phyloP scores from a whole-genome alignment of 2,113 vertebrate species.

The Lampris megalopsis region DNA sequence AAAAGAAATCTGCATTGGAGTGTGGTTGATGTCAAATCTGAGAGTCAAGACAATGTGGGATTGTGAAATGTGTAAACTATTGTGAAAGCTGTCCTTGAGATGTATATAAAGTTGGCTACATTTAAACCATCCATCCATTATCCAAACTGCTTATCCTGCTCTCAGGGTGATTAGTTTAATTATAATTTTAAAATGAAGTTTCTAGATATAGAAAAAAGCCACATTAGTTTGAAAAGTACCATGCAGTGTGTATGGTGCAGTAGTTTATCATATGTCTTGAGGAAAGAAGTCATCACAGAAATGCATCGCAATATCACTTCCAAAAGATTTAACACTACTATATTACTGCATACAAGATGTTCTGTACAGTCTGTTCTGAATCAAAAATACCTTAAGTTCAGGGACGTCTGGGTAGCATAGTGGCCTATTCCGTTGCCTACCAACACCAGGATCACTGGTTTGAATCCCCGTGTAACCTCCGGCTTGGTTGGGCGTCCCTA shows the following conservation, averaged over 20 bases:
- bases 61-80: neutral
- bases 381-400: too few relatives aligned
- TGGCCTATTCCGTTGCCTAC: too few relatives aligned
- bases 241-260: neutral
- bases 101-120: neutral
- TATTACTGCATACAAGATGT: neutral
- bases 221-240: too few relatives aligned
- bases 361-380: neutral
- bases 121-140: too few relatives aligned
- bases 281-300: neutral
- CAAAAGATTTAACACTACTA: neutral
- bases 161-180: too few relatives aligned
- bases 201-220: too few relatives aligned
- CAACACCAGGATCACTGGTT: too few relatives aligned
- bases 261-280: neutral
- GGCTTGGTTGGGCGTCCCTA: too few relatives aligned
- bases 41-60: neutral
- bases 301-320: neutral
- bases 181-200: too few relatives aligned
- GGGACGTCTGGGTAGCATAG: too few relatives aligned
- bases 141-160: too few relatives aligned
- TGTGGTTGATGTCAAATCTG: conserved; percentile 1
- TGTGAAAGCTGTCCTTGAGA: neutral
- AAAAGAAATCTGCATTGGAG: conserved; percentile 24
- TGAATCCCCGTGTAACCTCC: too few relatives aligned